Conservation (phyloP, 2,888 invertebrate species). For the Nymphalis c-album region DNA sequence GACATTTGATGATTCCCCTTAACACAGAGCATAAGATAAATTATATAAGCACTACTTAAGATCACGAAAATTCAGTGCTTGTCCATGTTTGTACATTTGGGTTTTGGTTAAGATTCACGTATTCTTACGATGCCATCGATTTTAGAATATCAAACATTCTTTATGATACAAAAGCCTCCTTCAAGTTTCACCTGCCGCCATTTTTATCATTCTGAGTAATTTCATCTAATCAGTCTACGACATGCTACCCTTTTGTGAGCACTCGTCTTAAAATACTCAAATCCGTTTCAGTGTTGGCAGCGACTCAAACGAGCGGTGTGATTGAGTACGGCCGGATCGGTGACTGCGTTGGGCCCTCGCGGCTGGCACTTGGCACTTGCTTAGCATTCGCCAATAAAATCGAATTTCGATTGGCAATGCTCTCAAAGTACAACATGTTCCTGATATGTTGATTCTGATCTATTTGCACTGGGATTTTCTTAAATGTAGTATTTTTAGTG, state of each 20-base stretch:
- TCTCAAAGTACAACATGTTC: neutral
- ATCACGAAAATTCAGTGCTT: too few relatives aligned
- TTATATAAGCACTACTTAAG: too few relatives aligned
- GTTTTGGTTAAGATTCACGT: too few relatives aligned
- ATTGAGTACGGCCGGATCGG: conserved; percentile 9
- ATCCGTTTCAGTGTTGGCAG: conserved; percentile 32
- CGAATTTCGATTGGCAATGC: conserved; percentile 18
- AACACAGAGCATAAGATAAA: too few relatives aligned
- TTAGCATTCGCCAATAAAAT: conserved; percentile 7
- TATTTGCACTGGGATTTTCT: neutral
- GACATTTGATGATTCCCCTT: too few relatives aligned
- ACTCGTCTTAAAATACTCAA: conserved; percentile 18
- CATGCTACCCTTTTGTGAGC: neutral
- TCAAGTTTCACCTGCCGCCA: neutral
- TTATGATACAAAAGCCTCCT: neutral
- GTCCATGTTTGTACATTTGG: too few relatives aligned
- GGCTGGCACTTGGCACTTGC: conserved; percentile 3
- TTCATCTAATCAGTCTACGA: neutral
- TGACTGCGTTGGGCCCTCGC: conserved; percentile 11
- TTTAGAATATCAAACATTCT: too few relatives aligned
- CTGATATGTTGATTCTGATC: conserved; percentile 9
- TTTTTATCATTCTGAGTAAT: neutral
- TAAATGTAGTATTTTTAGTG: neutral
- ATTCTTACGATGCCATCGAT: too few relatives aligned
- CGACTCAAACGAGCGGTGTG: conserved; percentile 30